Evolutionary conservation across 35 echinoderm and acorn worm genomes (phyloP).

Genomic region (Patiria miniata): DNA sequence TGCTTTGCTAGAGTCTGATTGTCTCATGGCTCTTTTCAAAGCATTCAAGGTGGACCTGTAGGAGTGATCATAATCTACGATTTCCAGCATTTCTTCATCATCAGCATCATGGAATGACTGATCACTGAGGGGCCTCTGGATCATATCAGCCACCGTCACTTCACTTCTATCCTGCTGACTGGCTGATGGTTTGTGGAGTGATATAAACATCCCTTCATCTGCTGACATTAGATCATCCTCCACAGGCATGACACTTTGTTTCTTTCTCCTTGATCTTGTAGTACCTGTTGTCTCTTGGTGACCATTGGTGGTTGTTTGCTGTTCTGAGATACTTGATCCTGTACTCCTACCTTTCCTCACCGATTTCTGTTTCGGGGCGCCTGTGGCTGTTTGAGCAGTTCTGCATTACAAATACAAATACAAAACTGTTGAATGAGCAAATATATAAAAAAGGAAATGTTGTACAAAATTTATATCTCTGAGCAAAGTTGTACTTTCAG

Average conservation of each 20-base stretch:
- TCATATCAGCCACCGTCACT: not conserved
- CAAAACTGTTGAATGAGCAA: too few species aligned
- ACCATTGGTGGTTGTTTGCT: too few species aligned
- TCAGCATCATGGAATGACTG: not conserved
- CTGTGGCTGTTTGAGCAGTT: too few species aligned
- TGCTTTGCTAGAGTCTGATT: not conserved
- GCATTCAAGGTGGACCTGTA: slow-evolving; percentile 3
- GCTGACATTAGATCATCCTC: not conserved
- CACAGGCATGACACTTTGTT: not conserved
- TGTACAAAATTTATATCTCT: too few species aligned
- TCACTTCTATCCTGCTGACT: not conserved
- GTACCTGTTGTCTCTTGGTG: not conserved
- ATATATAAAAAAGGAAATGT: too few species aligned
- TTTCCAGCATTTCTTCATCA: slow-evolving; percentile 52
- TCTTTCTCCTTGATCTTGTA: not conserved
- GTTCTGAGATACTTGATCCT: too few species aligned
- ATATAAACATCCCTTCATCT: slow-evolving; percentile 27
- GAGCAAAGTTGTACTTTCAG: too few species aligned
- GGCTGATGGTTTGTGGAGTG: not conserved
- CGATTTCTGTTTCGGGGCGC: too few species aligned
- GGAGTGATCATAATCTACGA: slow-evolving; percentile 36
- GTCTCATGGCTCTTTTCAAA: not conserved
- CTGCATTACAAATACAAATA: too few species aligned
- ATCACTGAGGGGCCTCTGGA: not conserved
- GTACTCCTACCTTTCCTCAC: too few species aligned